These are phyloP conservation scores for Anoplophora glabripennis DNA, from an alignment of 1,140 invertebrate species.

Conservation along the genomic window DNA sequence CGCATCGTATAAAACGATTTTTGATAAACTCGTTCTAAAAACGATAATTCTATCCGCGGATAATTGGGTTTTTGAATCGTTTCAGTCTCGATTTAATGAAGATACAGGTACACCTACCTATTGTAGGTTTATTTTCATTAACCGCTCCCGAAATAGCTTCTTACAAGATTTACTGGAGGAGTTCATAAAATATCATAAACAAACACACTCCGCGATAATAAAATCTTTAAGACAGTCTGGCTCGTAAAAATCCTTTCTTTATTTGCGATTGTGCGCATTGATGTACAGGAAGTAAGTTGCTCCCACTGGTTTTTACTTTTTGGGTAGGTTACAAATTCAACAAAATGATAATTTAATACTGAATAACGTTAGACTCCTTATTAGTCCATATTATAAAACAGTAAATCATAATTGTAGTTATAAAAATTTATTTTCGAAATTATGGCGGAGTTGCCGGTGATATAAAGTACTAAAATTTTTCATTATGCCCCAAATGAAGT, in stretches of 20 bases:
- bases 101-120: neutral
- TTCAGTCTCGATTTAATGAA: neutral
- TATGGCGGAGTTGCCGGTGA: neutral
- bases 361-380: too few species aligned
- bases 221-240: conserved; percentile 12
- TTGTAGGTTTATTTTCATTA: conserved; percentile 19
- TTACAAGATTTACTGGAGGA: conserved; percentile 9
- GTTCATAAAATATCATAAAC: conserved; percentile 30
- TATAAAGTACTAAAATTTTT: neutral
- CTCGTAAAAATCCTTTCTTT: neutral
- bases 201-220: conserved; percentile 2
- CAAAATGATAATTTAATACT: too few species aligned
- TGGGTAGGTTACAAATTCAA: too few species aligned
- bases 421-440: neutral
- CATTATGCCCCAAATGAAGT: too few species aligned
- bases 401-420: too few species aligned
- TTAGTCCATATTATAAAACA: too few species aligned
- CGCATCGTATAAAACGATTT: too few species aligned
- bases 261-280: neutral
- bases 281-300: neutral
- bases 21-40: too few species aligned
- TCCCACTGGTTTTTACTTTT: neutral
- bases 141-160: conserved; percentile 23
- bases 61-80: neutral
- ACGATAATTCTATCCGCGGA: neutral